Evolutionary conservation across 2,797 vertebrate genomes (phyloP).

Genomic region (Pelochelys cantorii): DNA sequence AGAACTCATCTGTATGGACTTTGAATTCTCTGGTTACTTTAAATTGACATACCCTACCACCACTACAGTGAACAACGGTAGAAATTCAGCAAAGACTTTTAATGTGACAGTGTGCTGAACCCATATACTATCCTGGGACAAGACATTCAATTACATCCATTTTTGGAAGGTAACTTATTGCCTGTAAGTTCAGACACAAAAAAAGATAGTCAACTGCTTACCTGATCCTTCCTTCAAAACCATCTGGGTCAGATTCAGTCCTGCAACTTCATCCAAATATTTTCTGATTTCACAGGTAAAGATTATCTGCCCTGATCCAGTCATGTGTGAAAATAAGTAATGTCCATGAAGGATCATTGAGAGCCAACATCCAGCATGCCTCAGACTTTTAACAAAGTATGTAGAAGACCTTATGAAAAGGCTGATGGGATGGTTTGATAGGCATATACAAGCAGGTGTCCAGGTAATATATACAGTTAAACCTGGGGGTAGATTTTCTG

Average conservation of each 20-base stretch:
- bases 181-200: neutral
- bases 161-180: neutral
- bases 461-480: too few species aligned
- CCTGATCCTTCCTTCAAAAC: neutral
- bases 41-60: neutral
- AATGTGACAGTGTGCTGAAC: neutral
- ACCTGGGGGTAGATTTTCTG: too few species aligned
- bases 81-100: neutral
- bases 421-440: too few species aligned
- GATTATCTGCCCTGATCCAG: accelerated
- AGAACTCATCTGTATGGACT: neutral
- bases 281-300: accelerated
- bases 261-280: neutral
- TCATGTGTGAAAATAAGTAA: accelerated
- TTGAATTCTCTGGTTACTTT: neutral
- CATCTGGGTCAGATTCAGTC: neutral
- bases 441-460: too few species aligned
- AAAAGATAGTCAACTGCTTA: neutral
- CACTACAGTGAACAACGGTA: neutral
- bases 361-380: neutral
- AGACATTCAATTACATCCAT: accelerated
- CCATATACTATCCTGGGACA: accelerated
- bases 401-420: too few species aligned
- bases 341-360: accelerated
- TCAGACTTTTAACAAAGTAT: neutral